A percentile compares a stretch with the other conserved stretches of the same genome.
These are phyloP conservation scores for Venustaconcha ellipsiformis DNA, from an alignment of 1,140 invertebrate genomes.

Conservation along the genomic window DNA sequence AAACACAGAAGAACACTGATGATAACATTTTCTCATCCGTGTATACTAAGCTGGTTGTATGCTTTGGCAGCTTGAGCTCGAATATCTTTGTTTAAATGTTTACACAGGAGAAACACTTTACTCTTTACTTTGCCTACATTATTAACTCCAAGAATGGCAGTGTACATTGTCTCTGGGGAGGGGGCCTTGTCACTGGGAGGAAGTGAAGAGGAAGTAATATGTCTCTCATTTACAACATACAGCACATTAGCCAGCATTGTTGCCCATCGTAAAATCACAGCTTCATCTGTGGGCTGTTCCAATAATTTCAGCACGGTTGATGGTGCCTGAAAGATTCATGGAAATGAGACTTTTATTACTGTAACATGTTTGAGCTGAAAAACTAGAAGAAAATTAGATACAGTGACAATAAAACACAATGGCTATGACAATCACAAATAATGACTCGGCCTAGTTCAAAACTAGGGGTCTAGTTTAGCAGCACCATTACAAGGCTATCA, in stretches of 20 bases:
- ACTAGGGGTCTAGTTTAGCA: too few species aligned
- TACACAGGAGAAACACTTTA: conserved; percentile 70
- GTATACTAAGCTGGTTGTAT: conserved; percentile 29
- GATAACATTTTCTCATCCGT: too few species aligned
- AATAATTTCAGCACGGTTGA: conserved; percentile 71
- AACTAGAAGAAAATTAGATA: too few species aligned
- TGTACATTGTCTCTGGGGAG: conserved; percentile 75
- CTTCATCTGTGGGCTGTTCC: conserved; percentile 68
- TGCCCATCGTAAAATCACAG: conserved; percentile 72
- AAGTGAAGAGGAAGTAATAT: conserved; percentile 70
- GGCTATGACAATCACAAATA: too few species aligned
- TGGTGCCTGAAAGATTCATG: conserved; percentile 70
- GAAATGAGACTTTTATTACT: too few species aligned
- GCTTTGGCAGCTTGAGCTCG: conserved; percentile 65
- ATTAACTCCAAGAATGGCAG: conserved; percentile 71
- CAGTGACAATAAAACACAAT: too few species aligned
- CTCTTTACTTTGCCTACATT: conserved; percentile 68
- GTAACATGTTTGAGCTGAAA: too few species aligned
- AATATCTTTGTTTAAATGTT: conserved; percentile 72
- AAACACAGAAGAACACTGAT: too few species aligned
- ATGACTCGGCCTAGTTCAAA: too few species aligned
- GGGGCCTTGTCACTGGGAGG: conserved; percentile 74
- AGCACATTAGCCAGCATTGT: conserved; percentile 74
- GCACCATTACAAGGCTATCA: too few species aligned
- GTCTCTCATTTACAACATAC: conserved; percentile 65